These are phyloP conservation scores for Catharus minimus DNA, from an alignment of 2,113 vertebrate species.

Conservation along the genomic window DNA sequence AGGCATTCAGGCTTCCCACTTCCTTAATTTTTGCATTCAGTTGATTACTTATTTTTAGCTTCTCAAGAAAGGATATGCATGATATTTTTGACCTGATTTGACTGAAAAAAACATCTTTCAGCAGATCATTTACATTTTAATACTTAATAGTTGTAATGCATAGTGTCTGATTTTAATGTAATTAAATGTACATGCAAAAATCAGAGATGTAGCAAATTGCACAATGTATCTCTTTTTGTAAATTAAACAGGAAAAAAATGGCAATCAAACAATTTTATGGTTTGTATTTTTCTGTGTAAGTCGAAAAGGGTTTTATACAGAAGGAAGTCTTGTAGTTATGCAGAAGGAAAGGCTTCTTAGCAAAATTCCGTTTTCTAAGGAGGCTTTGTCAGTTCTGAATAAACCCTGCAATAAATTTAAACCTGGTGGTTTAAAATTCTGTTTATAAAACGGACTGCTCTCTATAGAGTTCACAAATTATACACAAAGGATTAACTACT, in stretches of 20 bases:
- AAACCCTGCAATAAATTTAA: slow-evolving; percentile 43
- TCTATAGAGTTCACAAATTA: slow-evolving; percentile 29
- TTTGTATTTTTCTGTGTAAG: neutral
- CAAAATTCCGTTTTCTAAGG: slow-evolving; percentile 35
- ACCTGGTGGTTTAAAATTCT: slow-evolving; percentile 27
- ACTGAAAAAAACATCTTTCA: neutral
- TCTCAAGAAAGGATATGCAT: neutral
- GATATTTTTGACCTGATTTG: neutral
- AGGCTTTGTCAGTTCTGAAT: slow-evolving; percentile 47
- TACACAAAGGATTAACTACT: slow-evolving; percentile 31
- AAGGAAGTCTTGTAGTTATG: neutral
- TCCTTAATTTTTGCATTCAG: neutral
- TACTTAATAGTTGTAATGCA: neutral
- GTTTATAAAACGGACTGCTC: slow-evolving; percentile 43
- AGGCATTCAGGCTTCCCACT: neutral
- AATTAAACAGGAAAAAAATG: neutral
- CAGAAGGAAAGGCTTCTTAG: slow-evolving; percentile 1
- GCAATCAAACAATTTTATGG: neutral
- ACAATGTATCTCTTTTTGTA: neutral
- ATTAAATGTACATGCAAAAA: neutral
- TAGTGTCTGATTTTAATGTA: neutral
- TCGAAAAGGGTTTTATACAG: neutral
- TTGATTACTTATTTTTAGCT: neutral
- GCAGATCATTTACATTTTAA: neutral
- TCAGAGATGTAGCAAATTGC: neutral